phyloP scores from a whole-genome alignment of 2,888 invertebrate genomes.

The Torymus texanus region DNA sequence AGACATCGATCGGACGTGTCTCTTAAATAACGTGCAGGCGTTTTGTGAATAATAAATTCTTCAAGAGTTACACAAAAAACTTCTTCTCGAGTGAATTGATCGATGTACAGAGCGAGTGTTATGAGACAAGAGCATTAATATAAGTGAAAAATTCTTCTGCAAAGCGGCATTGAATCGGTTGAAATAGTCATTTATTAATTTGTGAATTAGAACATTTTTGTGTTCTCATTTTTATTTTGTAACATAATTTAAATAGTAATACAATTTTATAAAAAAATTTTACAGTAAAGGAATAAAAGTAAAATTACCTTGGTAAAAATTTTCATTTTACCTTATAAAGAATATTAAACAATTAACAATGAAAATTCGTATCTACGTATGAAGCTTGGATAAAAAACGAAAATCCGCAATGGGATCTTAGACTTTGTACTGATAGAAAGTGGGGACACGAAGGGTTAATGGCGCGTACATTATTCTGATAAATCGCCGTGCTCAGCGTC shows the following conservation, averaged over 20 bases:
- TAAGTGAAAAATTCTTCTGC: no score
- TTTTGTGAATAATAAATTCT: background rate
- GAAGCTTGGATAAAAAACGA: background rate
- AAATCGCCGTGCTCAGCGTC: constrained; percentile 71
- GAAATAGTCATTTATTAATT: no score
- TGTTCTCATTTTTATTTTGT: no score
- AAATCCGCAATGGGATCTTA: constrained; percentile 26
- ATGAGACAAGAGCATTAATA: no score
- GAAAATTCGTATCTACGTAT: background rate
- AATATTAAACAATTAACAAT: background rate
- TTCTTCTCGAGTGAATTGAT: background rate
- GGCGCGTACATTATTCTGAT: constrained; percentile 74
- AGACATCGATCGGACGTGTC: constrained; percentile 24
- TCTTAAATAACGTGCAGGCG: constrained; percentile 9
- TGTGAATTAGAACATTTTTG: no score
- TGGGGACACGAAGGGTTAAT: constrained; percentile 70
- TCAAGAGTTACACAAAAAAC: background rate
- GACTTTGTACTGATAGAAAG: constrained; percentile 61
- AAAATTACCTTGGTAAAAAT: background rate
- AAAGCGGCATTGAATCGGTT: no score
- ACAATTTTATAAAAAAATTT: no score
- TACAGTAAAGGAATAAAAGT: no score
- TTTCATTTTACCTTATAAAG: background rate
- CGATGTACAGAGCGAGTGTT: no score
- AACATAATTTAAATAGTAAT: no score